phyloP scores from a whole-genome alignment of 2,888 invertebrate species.

The Protonemura montana region DNA sequence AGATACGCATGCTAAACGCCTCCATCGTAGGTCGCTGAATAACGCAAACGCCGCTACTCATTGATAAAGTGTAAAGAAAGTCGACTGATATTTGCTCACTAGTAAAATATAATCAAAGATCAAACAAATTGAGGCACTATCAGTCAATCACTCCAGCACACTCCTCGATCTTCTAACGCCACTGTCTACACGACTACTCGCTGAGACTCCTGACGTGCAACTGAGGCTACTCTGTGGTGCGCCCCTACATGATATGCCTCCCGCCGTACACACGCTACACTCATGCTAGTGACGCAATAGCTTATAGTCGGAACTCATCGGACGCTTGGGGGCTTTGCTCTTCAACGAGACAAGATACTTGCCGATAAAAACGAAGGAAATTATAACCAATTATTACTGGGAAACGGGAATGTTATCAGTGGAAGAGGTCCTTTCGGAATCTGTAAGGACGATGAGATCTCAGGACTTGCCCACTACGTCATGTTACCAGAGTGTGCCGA shows the following conservation, averaged over 20 bases:
- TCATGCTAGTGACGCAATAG: not conserved
- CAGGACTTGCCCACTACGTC: not conserved
- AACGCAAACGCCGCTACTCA: conserved; percentile 59
- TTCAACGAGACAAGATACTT: not conserved
- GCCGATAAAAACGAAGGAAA: not conserved
- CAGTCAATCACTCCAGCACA: not conserved
- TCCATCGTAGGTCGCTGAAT: conserved; percentile 58
- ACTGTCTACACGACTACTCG: not conserved
- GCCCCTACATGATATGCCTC: not conserved
- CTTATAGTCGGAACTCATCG: not conserved
- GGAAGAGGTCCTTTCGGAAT: not conserved
- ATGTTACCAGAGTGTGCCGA: not conserved
- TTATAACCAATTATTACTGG: not conserved
- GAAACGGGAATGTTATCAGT: not conserved
- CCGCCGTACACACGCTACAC: not conserved
- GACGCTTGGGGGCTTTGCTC: not conserved
- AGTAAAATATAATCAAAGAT: not conserved
- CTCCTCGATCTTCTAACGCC: not conserved
- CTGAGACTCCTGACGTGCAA: not conserved
- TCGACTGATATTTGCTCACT: conserved; percentile 7
- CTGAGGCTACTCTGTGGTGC: not conserved
- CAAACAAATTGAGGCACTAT: not conserved
- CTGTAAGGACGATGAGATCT: not conserved
- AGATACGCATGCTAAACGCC: conserved; percentile 63
- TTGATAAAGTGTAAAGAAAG: conserved; percentile 49